Percentiles rank a stretch among this genome's conserved stretches.
Conservation (phyloP, 2,888 invertebrate genomes). For the Polymixis lichenea region DNA sequence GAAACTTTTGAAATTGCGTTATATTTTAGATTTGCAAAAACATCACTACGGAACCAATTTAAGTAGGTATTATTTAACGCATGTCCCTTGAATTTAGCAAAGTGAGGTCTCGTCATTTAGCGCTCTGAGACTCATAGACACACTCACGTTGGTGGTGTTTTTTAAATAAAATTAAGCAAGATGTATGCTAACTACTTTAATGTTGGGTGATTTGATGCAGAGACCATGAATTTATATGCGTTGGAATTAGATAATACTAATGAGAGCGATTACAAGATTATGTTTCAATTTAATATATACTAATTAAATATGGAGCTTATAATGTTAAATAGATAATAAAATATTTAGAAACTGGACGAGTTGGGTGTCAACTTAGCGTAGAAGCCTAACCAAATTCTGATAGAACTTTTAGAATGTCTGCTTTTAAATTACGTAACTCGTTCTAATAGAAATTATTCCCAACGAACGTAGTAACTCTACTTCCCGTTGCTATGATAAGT, state of each 20-base stretch:
- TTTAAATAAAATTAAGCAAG: constrained; percentile 10
- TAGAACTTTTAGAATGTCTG: background rate
- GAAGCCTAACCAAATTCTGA: background rate
- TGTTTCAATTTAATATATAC: background rate
- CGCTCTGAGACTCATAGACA: constrained; percentile 3
- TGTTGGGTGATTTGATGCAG: background rate
- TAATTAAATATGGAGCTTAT: constrained; percentile 3
- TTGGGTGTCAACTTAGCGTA: background rate
- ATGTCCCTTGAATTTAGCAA: constrained; percentile 4
- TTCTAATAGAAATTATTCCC: constrained; percentile 1
- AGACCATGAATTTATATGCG: constrained; percentile 2
- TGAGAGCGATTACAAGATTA: background rate
- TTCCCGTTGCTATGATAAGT: constrained; percentile 28
- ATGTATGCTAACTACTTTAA: background rate
- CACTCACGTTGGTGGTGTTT: background rate
- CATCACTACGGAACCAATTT: background rate
- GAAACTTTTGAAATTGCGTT: constrained; percentile 23
- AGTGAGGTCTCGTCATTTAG: constrained; percentile 1
- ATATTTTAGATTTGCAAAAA: constrained; percentile 6
- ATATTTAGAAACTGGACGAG: background rate
- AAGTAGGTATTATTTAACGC: background rate
- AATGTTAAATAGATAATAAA: background rate
- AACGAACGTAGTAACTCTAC: constrained; percentile 1
- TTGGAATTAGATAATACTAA: constrained; percentile 4
- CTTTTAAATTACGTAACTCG: background rate